A percentile compares a stretch with the other conserved stretches of the same genome.
Evolutionary conservation across 1,140 invertebrate genomes (phyloP).

Genomic region (Popillia japonica): DNA sequence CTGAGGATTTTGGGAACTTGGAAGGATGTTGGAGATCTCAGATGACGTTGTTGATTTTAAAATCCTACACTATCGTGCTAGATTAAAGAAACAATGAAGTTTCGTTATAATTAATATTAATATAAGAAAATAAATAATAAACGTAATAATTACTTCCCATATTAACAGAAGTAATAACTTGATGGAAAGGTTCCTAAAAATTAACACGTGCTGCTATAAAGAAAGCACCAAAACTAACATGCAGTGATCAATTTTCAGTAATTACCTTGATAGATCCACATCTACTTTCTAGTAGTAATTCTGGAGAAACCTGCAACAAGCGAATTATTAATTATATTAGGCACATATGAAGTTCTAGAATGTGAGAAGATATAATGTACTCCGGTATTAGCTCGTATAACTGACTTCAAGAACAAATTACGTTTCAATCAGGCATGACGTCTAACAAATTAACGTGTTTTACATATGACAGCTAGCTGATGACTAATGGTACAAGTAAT

Average conservation of each 20-base stretch:
- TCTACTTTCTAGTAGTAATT: not conserved
- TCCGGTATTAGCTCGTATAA: not conserved
- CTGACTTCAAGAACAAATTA: constrained; percentile 1
- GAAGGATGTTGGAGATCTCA: not conserved
- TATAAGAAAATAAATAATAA: too few relatives aligned
- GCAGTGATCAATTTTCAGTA: too few relatives aligned
- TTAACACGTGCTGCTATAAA: too few relatives aligned
- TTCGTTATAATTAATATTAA: not conserved
- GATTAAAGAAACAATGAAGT: not conserved
- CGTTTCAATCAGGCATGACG: not conserved
- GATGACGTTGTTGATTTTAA: not conserved
- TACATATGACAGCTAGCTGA: constrained; percentile 10
- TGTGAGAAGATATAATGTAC: not conserved
- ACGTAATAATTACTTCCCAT: too few relatives aligned
- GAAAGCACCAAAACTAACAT: too few relatives aligned
- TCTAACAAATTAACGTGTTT: constrained; percentile 21
- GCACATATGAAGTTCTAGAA: not conserved
- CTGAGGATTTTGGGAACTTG: not conserved
- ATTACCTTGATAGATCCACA: not conserved
- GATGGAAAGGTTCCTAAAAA: too few relatives aligned
- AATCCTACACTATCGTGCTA: not conserved
- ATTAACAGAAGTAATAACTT: too few relatives aligned
- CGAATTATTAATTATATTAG: not conserved
- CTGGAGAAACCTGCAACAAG: not conserved
- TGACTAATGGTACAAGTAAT: constrained; percentile 19